Percentiles rank a stretch among this genome's conserved stretches.
Evolutionary conservation across 2,888 invertebrate genomes (phyloP).

Genomic region (Spialia ferax): DNA sequence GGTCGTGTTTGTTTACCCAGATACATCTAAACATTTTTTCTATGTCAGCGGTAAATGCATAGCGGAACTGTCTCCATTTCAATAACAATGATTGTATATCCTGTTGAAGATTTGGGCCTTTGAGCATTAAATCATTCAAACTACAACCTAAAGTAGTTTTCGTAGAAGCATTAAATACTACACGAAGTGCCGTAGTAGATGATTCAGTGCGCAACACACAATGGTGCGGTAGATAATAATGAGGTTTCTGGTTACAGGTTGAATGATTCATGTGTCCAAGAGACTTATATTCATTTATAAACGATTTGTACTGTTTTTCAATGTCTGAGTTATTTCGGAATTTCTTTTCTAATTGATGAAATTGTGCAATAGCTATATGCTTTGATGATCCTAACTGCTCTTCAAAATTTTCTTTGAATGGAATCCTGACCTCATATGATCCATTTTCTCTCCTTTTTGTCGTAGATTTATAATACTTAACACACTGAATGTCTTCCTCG

Average conservation of each 20-base stretch:
- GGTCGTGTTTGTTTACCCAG: conserved; percentile 39
- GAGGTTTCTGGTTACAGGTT: background rate
- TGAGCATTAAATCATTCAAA: background rate
- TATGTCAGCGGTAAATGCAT: conserved; percentile 45
- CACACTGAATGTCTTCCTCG: background rate
- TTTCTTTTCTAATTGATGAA: conserved; percentile 5
- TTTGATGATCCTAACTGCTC: conserved; percentile 14
- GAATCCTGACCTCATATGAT: background rate
- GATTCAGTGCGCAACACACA: background rate
- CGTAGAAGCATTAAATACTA: background rate
- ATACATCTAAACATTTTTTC: conserved; percentile 48
- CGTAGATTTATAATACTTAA: background rate
- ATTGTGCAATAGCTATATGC: conserved; percentile 13
- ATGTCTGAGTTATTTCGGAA: background rate
- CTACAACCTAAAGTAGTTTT: background rate
- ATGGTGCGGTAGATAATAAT: conserved; percentile 17
- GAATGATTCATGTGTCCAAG: background rate
- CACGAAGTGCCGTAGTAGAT: background rate
- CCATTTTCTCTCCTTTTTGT: background rate
- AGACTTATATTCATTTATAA: conserved; percentile 1
- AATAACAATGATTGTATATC: background rate
- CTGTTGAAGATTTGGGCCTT: background rate
- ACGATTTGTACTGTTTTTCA: background rate
- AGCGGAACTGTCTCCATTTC: conserved; percentile 44
- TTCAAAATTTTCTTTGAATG: background rate